Conservation (phyloP, 1,140 invertebrate species). For the Coenobita brevimanus region DNA sequence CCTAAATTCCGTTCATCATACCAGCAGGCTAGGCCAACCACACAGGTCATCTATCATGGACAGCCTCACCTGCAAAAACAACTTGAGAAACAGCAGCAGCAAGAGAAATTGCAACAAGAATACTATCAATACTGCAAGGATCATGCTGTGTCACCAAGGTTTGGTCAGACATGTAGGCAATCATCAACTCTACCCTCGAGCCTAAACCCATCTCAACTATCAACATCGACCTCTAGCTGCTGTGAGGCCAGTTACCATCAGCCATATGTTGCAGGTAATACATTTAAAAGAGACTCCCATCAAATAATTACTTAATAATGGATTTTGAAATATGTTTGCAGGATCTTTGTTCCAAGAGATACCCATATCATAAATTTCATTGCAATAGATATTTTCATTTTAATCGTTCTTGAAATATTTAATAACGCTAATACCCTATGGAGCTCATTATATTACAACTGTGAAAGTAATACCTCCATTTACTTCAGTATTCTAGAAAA, state of each 20-base stretch:
- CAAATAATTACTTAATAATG: too few species aligned
- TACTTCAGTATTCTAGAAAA: too few species aligned
- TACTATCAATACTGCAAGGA: not conserved
- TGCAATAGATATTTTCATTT: too few species aligned
- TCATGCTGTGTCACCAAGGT: not conserved
- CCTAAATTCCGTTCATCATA: not conserved
- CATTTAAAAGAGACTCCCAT: too few species aligned
- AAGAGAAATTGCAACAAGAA: not conserved
- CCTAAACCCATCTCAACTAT: conserved; percentile 13
- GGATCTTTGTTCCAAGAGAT: too few species aligned
- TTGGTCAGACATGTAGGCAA: conserved; percentile 4
- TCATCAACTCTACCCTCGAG: not conserved
- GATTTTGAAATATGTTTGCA: too few species aligned
- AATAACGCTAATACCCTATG: too few species aligned
- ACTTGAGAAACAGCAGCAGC: conserved; percentile 30
- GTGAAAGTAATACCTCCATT: too few species aligned
- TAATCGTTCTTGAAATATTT: too few species aligned
- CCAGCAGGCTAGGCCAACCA: not conserved
- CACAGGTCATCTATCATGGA: conserved; percentile 46
- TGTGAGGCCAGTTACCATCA: conserved; percentile 28
- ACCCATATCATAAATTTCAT: too few species aligned
- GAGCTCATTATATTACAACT: too few species aligned
- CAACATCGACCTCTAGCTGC: conserved; percentile 8
- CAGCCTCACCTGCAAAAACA: conserved; percentile 49
- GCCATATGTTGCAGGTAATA: conserved; percentile 11